Evolutionary conservation across 2,797 vertebrate genomes (phyloP).

Genomic region (Petrocephalus schoutedeni): DNA sequence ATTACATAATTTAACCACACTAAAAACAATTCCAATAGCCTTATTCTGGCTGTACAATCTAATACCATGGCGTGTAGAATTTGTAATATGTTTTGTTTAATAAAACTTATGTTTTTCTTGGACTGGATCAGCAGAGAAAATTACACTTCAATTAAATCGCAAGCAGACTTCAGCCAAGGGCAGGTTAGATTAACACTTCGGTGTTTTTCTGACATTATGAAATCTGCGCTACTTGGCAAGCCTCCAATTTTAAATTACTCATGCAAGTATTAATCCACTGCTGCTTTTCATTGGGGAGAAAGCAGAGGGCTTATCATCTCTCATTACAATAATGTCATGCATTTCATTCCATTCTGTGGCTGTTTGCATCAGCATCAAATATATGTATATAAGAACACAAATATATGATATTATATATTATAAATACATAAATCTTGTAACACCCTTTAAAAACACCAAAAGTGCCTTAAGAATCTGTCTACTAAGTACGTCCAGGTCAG

Average conservation of each 20-base stretch:
- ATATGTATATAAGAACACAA: background rate
- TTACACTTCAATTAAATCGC: background rate
- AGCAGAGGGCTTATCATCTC: background rate
- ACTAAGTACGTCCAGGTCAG: background rate
- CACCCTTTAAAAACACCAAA: background rate
- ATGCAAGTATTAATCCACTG: background rate
- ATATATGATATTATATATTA: background rate
- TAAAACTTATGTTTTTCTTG: conserved; percentile 15
- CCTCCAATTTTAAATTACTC: conserved; percentile 1
- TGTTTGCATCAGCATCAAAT: background rate
- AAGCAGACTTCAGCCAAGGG: background rate
- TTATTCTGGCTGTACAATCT: background rate
- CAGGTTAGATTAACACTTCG: background rate
- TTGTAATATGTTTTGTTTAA: conserved; percentile 17
- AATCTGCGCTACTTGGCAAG: background rate
- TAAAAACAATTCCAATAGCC: background rate
- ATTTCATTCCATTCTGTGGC: background rate
- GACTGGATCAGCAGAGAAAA: background rate
- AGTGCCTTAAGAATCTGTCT: background rate
- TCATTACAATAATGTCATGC: background rate
- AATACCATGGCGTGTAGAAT: background rate
- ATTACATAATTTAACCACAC: background rate
- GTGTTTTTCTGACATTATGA: background rate
- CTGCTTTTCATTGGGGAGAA: conserved; percentile 5
- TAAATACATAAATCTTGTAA: background rate